Conservation (phyloP, 2,113 vertebrate genomes). For the Poecilia latipinna region DNA sequence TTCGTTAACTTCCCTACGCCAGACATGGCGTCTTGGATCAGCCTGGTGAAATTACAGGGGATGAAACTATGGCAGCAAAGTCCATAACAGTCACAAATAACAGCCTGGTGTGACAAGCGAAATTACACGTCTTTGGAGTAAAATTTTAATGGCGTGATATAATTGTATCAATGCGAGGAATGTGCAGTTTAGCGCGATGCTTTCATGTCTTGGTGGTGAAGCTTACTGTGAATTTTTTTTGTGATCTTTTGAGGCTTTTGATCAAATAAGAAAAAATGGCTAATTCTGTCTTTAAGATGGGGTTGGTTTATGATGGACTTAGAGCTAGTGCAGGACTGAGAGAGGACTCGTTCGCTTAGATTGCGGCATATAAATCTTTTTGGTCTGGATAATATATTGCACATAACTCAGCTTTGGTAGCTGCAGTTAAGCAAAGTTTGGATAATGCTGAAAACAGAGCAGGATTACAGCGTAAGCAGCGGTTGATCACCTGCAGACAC, state of each 20-base stretch:
- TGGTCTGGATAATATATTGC: constrained; percentile 7
- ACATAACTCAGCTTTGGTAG: constrained; percentile 9
- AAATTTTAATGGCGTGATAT: constrained; percentile 59
- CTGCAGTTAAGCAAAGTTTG: constrained; percentile 16
- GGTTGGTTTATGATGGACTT: constrained; percentile 29
- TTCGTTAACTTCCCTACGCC: constrained; percentile 65
- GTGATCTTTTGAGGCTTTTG: constrained; percentile 25
- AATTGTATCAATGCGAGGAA: constrained; percentile 51
- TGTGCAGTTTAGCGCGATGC: constrained; percentile 46
- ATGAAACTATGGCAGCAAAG: constrained; percentile 58
- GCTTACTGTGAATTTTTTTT: constrained; percentile 39
- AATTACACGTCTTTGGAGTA: constrained; percentile 72
- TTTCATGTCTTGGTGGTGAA: constrained; percentile 40
- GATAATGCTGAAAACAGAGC: constrained; percentile 36
- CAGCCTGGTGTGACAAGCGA: constrained; percentile 70
- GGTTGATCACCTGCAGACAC: constrained; percentile 48
- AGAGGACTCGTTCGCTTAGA: constrained; percentile 30
- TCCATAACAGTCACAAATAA: constrained; percentile 78
- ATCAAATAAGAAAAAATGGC: constrained; percentile 32
- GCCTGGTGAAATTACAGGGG: constrained; percentile 79
- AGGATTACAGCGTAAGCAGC: constrained; percentile 43
- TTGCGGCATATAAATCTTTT: background rate
- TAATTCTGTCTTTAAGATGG: constrained; percentile 19
- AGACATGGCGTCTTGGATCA: constrained; percentile 75
- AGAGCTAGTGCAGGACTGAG: constrained; percentile 35